A percentile compares a stretch with the other conserved stretches of the same genome.
Conservation (phyloP, 2,797 vertebrate species). For the Schizopygopsis pylzovi region DNA sequence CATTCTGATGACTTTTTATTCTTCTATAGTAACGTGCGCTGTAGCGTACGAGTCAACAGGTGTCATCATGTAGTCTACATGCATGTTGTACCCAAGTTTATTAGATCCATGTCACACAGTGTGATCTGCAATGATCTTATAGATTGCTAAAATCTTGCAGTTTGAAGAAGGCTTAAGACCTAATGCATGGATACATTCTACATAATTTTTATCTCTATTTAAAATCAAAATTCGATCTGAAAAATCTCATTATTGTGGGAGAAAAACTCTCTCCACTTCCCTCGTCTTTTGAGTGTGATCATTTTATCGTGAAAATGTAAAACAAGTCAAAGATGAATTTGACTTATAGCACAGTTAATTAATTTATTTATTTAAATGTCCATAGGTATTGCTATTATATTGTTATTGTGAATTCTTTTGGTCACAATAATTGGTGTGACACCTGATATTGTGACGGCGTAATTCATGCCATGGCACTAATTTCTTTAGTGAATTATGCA, state of each 20-base stretch:
- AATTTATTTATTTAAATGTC: background rate
- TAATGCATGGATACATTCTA: background rate
- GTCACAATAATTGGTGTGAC: background rate
- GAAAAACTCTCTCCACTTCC: background rate
- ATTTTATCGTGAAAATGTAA: background rate
- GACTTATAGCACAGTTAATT: background rate
- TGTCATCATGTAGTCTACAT: no score
- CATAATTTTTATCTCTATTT: background rate
- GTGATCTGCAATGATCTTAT: no score
- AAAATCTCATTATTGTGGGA: background rate
- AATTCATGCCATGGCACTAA: background rate
- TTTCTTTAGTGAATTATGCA: background rate
- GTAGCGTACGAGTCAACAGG: no score
- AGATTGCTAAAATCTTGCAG: no score
- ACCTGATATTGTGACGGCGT: background rate
- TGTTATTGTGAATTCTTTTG: background rate
- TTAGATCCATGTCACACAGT: no score
- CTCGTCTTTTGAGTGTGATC: background rate
- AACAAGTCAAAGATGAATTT: background rate
- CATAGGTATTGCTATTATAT: background rate
- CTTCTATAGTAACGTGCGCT: no score
- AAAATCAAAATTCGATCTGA: background rate
- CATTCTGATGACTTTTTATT: no score
- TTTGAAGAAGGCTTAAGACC: background rate
- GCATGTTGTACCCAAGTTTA: no score